Evolutionary conservation across 2,113 vertebrate genomes (phyloP).

Genomic region (Phalacrocorax brasilianus): DNA sequence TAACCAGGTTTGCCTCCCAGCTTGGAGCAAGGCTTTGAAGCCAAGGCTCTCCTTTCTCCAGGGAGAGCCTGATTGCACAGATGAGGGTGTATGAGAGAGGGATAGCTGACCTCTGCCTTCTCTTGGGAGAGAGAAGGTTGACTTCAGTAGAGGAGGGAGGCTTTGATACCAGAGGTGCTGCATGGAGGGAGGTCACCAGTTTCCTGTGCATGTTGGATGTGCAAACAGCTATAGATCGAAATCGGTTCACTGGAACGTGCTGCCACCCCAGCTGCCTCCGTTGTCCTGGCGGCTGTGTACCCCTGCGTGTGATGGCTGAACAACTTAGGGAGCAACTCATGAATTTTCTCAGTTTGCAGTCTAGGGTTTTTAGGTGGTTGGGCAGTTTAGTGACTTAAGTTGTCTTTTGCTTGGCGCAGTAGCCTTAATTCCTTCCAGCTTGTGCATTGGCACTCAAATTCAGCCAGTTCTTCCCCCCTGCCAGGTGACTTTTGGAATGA

Average conservation of each 20-base stretch:
- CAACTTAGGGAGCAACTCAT: background rate
- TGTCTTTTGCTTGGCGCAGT: background rate
- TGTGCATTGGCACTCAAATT: fast-evolving
- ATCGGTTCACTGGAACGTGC: background rate
- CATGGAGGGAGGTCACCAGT: background rate
- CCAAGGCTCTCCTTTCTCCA: background rate
- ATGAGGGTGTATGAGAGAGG: background rate
- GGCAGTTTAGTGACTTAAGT: background rate
- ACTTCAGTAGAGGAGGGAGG: background rate
- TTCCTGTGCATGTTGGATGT: fast-evolving
- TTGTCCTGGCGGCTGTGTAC: too few relatives aligned
- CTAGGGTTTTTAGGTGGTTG: background rate
- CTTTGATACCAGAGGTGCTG: background rate
- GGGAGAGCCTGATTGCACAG: background rate
- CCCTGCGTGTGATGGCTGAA: background rate
- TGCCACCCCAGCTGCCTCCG: background rate
- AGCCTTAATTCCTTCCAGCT: background rate
- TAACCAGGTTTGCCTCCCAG: background rate
- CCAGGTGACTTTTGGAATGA: background rate
- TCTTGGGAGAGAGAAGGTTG: background rate
- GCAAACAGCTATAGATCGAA: background rate
- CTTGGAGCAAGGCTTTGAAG: background rate
- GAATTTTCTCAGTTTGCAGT: background rate
- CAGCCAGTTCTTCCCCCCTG: background rate
- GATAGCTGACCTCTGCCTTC: background rate